Percentiles rank a stretch among this genome's conserved stretches.
phyloP scores from a whole-genome alignment of 2,113 vertebrate genomes.

The Eulemur rufifrons region DNA sequence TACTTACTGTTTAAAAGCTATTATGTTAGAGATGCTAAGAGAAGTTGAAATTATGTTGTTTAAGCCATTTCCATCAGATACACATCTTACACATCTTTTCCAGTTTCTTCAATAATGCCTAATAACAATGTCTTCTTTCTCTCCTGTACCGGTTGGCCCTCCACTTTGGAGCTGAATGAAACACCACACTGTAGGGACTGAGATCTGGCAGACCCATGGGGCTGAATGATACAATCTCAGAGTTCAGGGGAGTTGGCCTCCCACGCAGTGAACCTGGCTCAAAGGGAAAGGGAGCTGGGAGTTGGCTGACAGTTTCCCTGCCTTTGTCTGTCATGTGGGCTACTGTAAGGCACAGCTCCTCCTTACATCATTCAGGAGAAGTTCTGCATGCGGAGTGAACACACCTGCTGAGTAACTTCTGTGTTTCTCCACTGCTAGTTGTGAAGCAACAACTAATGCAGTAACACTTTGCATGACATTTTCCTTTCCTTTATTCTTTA shows the following conservation, averaged over 20 bases:
- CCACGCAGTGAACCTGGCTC: background rate
- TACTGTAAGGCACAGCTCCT: background rate
- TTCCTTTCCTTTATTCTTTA: background rate
- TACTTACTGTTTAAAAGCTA: conserved; percentile 14
- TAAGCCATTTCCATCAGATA: background rate
- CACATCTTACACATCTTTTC: background rate
- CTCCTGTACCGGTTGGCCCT: background rate
- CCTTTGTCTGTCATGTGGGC: background rate
- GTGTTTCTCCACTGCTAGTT: background rate
- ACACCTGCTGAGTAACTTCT: background rate
- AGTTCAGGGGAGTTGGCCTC: background rate
- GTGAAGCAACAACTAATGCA: background rate
- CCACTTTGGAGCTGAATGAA: background rate
- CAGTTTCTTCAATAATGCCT: background rate
- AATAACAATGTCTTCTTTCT: background rate
- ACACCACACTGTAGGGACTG: background rate
- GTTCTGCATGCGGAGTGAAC: background rate
- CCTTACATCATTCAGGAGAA: background rate
- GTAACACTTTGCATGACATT: background rate
- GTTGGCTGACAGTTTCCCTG: background rate
- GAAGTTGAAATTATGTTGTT: background rate
- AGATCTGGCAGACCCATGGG: background rate
- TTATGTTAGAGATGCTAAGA: background rate
- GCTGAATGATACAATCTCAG: background rate
- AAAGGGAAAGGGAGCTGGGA: background rate